Conservation (phyloP, 2,888 invertebrate species). For the Oscheius myriophilus region DNA sequence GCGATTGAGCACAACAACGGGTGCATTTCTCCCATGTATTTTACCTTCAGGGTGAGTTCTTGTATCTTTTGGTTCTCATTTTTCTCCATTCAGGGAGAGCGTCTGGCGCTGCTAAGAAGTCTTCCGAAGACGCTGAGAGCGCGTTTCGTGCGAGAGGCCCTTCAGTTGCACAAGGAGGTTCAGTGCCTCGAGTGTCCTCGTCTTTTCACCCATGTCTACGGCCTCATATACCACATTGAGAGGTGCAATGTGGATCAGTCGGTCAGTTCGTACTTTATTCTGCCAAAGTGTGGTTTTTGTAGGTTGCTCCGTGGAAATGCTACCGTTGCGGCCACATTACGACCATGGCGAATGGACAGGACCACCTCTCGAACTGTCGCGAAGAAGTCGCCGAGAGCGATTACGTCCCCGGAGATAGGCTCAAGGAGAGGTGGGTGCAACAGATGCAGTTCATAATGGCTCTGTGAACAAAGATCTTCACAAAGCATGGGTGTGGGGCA, state of each 20-base stretch:
- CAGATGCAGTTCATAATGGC: too few species aligned
- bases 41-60: constrained; percentile 16
- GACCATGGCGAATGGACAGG: not conserved
- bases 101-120: not conserved
- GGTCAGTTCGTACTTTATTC: not conserved
- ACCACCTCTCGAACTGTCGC: constrained; percentile 6
- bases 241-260: constrained; percentile 13
- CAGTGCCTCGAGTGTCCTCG: constrained; percentile 4
- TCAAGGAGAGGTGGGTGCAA: too few species aligned
- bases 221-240: constrained; percentile 21
- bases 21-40: constrained; percentile 23
- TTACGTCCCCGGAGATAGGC: too few species aligned
- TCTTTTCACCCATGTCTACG: constrained; percentile 4
- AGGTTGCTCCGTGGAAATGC: constrained; percentile 28
- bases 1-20: constrained; percentile 16
- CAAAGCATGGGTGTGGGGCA: too few species aligned
- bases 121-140: constrained; percentile 3
- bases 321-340: constrained; percentile 15
- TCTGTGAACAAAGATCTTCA: too few species aligned
- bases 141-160: constrained; percentile 7
- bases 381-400: not conserved
- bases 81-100: not conserved
- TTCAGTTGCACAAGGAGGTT: not conserved
- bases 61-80: not conserved
- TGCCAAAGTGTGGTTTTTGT: not conserved